Conservation (phyloP, 2,888 invertebrate genomes). For the Euphydryas editha region DNA sequence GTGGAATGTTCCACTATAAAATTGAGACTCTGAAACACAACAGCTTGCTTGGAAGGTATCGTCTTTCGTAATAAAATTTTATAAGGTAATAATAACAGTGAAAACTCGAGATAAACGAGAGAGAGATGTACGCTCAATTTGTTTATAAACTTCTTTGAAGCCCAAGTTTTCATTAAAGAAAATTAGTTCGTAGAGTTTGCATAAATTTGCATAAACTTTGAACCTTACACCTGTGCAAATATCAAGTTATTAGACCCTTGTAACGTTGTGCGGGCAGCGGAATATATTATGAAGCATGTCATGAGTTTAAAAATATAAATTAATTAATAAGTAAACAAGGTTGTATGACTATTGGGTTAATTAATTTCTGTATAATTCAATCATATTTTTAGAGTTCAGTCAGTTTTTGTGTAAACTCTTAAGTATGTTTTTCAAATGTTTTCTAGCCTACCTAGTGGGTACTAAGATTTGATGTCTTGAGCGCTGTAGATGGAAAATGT, state of each 20-base stretch:
- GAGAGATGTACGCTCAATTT: conserved; percentile 8
- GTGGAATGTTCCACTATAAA: too few species aligned
- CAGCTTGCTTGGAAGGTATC: too few species aligned
- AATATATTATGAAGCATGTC: conserved; percentile 22
- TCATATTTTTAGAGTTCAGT: conserved; percentile 3
- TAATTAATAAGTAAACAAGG: conserved; percentile 2
- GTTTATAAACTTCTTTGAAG: conserved; percentile 28
- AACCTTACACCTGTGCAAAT: conserved; percentile 35
- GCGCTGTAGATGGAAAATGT: too few species aligned
- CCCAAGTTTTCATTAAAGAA: conserved; percentile 40
- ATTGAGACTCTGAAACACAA: too few species aligned
- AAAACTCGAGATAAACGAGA: background rate
- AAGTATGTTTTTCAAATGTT: too few species aligned
- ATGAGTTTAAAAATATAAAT: conserved; percentile 1
- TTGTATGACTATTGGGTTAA: background rate
- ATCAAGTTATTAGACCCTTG: conserved; percentile 33
- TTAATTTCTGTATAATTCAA: background rate
- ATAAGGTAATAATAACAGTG: background rate
- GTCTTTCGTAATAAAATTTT: background rate
- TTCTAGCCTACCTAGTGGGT: too few species aligned
- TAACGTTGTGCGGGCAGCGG: background rate
- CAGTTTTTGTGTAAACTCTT: too few species aligned
- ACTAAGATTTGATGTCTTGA: too few species aligned
- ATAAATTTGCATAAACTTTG: conserved; percentile 43
- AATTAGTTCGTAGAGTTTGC: conserved; percentile 42